A percentile compares a stretch with the other conserved stretches of the same genome.
phyloP scores from a whole-genome alignment of 35 echinoderm and acorn worm species.

The Patiria miniata region DNA sequence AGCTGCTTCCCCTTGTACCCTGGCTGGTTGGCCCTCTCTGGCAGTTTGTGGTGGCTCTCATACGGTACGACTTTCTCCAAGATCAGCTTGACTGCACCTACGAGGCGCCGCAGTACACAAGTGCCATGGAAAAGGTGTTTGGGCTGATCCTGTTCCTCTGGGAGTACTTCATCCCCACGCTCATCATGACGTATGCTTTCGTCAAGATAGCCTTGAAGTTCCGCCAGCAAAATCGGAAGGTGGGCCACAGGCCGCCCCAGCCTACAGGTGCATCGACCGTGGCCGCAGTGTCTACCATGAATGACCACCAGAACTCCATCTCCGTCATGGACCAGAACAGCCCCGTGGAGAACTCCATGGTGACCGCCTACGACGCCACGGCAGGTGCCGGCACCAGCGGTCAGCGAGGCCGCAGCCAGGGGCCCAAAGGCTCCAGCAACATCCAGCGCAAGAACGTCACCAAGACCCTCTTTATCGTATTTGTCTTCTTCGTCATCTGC shows the following conservation, averaged over 20 bases:
- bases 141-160: slow-evolving; percentile 61
- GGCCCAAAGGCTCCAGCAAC: background rate
- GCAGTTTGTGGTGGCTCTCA: slow-evolving; percentile 31
- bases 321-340: background rate
- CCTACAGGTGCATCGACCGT: background rate
- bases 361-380: background rate
- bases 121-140: background rate
- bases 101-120: background rate
- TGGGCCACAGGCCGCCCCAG: slow-evolving; percentile 12
- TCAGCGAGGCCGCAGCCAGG: background rate
- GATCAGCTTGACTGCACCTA: background rate
- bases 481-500: slow-evolving; percentile 67
- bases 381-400: background rate
- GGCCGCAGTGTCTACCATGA: background rate
- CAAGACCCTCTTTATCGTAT: slow-evolving; percentile 44
- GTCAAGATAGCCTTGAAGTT: slow-evolving; percentile 53
- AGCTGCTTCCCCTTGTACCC: slow-evolving; percentile 3
- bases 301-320: background rate
- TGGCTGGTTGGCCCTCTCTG: slow-evolving; percentile 60
- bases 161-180: slow-evolving; percentile 69
- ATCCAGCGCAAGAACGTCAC: slow-evolving; percentile 30
- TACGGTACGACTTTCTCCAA: background rate
- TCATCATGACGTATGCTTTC: slow-evolving; percentile 72
- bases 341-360: background rate
- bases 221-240: slow-evolving; percentile 38